phyloP scores from a whole-genome alignment of 2,888 invertebrate genomes.

The Hymenopus coronatus region DNA sequence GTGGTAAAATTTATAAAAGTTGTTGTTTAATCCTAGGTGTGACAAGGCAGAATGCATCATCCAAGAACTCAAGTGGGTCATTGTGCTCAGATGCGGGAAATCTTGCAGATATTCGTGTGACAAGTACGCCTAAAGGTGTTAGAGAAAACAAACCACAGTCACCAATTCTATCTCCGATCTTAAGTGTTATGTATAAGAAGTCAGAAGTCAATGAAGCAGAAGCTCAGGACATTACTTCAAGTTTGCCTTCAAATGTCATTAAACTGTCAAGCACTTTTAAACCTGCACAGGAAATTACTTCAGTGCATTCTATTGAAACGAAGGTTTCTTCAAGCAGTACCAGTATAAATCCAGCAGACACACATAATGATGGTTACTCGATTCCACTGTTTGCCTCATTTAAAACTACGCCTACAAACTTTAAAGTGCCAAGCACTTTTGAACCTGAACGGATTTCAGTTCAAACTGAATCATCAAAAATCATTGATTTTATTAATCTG shows the following conservation, averaged over 20 bases:
- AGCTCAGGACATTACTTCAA: neutral
- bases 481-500: too few species aligned
- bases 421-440: neutral
- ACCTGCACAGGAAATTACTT: neutral
- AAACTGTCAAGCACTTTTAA: too few species aligned
- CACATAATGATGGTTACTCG: neutral
- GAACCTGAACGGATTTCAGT: too few species aligned
- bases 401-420: neutral
- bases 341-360: neutral
- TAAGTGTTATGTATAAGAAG: neutral
- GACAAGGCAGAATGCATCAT: neutral
- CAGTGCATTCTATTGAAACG: neutral
- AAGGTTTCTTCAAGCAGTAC: neutral
- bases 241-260: too few species aligned
- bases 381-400: neutral
- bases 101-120: neutral
- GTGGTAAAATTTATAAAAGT: too few species aligned
- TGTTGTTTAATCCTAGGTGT: neutral
- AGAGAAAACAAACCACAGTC: neutral
- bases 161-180: neutral
- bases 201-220: neutral
- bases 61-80: neutral
- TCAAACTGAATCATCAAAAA: too few species aligned
- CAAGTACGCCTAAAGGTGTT: neutral
- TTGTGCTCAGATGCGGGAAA: neutral